Base-by-base conservation (phyloP, 2,797 vertebrate species). In the Poeciliopsis presidionis region DNA sequence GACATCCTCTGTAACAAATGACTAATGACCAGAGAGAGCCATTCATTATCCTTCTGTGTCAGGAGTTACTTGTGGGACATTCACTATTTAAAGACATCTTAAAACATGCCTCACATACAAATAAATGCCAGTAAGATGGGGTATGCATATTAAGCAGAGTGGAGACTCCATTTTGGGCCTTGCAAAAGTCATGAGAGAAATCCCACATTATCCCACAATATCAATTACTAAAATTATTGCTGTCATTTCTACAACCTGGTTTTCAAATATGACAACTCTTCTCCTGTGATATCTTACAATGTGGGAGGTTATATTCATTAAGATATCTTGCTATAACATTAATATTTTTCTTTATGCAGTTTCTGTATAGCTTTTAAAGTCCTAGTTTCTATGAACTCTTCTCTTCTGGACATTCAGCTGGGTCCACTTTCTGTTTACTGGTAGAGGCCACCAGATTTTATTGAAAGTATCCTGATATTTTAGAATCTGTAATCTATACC, bases 21-120 rank as follows among this genome's bases (percentile, higher is more conserved):
- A 67, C 72, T 63, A 78, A 72, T 74, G 57, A 18, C 73, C 76
- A 81, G 79, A 83, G 65, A 81, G 53, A 84, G 57, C 7, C 67
- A 84, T 87, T 73, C 72, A 78, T 89, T 86, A 84, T 72, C 7
- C 28, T 81, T 75, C 72, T 47, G 46, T 59, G 36, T 81, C 72
- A 36, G 11, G 57, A 83, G 49, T 36, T 80, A 73, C 39, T 59
- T 83, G 67, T 55, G 12, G 53, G 55, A 43, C 12, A 22, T 25
- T 67, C 36, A 2, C 63, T 67, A 77, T 0, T 79, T 18, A 72
- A 77, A 70, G 51, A 57, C 55, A n/a, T 67, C 39, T 67, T 2
- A 46, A 41, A 82, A 72, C 61, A 76, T 55, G 30, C 77, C 74
- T 11, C 16, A 14, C 65, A 65, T 46, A n/a, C 28, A 59, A 47